Evolutionary conservation across 2,113 vertebrate genomes (phyloP), one percentile per base, ranked within the genome.

Genomic region (Cyprinus carpio): DNA sequence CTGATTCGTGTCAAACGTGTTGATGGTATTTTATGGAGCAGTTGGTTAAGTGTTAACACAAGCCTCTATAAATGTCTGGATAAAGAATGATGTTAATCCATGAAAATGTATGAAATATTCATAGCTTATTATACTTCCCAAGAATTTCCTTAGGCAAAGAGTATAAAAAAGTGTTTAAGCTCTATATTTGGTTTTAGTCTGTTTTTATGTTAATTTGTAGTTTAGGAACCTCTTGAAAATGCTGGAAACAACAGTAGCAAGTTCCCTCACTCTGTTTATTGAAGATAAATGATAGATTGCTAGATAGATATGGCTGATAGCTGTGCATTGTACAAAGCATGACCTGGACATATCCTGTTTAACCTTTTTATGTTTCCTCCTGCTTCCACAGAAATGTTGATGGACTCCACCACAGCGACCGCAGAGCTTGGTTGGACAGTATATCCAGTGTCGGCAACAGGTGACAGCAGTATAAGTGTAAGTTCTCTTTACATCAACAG

Each of bases 351-450:
- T 54, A 18, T 60, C 56, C 56, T 18, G 16, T 82, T 5, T 78
- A 51, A 87, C 92, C 87, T 76, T 37, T 46, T 15, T 85, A 27
- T 90, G 29, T 85, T 69, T 83, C 87, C 80, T 31, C 27, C 82
- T 27, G 34, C 75, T 51, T 89, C 86, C 85, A 80, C 93, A 99
- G 98, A 99, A 94, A 99, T 95, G 0, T 93, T 99, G 91, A 99
- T 99, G 98, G 98, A 99, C 90, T 99, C 98, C 86, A 99, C 98
- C 10, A 99, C 97, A 0, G 98, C 98, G 0, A 99, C 98, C 0
- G 98, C 98, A 1, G 98, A 99, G 92, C 95, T 99, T 80, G 98
- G 98, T 89, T 99, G 98, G 98, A 99, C 95, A 0, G 98, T 98
- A 75, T 96, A 96, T 90, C 98, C 97, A 85, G 92, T 96, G 0